These are phyloP conservation scores for Lagopus muta DNA, from an alignment of 2,113 vertebrate genomes.

Conservation along the genomic window DNA sequence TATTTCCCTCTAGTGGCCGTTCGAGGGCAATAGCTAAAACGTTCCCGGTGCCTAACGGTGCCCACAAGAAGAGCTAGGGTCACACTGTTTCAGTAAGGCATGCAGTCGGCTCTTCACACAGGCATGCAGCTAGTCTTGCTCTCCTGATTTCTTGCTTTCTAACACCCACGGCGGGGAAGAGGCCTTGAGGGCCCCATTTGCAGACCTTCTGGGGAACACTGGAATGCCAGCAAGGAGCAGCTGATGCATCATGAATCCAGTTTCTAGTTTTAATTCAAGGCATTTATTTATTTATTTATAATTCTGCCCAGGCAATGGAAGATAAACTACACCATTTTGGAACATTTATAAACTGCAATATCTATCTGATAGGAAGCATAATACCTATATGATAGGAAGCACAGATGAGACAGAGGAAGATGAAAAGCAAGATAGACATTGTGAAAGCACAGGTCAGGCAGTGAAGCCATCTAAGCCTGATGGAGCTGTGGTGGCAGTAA, in stretches of 20 bases:
- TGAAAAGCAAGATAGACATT: background rate
- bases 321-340: background rate
- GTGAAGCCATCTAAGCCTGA: background rate
- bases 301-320: background rate
- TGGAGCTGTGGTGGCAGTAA: background rate
- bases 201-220: background rate
- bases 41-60: rapidly evolving
- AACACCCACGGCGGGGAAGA: too few species aligned
- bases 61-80: background rate
- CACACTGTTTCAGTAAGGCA: rapidly evolving
- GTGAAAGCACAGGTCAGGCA: background rate
- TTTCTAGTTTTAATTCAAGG: background rate
- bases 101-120: rapidly evolving
- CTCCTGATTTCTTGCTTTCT: rapidly evolving
- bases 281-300: background rate
- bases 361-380: background rate
- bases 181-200: background rate
- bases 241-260: rapidly evolving
- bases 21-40: background rate
- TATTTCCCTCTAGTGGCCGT: constrained; percentile 78
- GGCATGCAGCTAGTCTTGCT: rapidly evolving
- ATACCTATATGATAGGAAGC: background rate
- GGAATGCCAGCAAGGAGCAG: too few species aligned
- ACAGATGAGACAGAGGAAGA: background rate
- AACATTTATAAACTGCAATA: background rate